These are phyloP conservation scores for Anastrepha ludens DNA, from an alignment of 1,140 invertebrate species.

Conservation along the genomic window DNA sequence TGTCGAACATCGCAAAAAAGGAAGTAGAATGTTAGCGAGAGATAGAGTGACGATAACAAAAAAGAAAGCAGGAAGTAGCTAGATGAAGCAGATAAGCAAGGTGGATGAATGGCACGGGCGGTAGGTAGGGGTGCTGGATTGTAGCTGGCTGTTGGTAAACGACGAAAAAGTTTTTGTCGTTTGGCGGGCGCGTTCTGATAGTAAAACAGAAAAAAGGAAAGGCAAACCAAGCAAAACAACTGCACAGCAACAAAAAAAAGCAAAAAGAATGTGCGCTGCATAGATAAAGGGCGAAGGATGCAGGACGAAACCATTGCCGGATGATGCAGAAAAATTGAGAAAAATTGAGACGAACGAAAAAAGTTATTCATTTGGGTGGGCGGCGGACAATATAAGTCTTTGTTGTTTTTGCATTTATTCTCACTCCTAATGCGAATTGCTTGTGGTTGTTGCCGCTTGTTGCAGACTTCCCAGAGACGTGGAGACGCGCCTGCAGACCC, in stretches of 20 bases:
- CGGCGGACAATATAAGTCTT: background rate
- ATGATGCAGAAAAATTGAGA: conserved; percentile 30
- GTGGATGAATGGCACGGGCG: background rate
- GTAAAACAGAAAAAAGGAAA: background rate
- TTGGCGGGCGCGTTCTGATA: background rate
- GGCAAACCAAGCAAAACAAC: background rate
- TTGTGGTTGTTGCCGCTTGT: background rate
- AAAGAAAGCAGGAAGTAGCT: background rate
- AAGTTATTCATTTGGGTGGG: conserved; percentile 40
- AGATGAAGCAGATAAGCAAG: background rate
- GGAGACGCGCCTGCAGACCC: background rate
- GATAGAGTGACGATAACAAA: background rate
- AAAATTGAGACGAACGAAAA: conserved; percentile 53
- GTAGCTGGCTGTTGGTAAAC: background rate
- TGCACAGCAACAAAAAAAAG: background rate
- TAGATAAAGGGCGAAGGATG: background rate
- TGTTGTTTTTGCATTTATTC: conserved; percentile 52
- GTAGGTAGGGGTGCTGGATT: background rate
- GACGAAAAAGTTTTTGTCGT: conserved; percentile 42
- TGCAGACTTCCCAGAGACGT: background rate
- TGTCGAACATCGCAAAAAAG: background rate
- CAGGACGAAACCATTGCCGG: background rate
- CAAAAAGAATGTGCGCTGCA: background rate
- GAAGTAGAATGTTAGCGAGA: background rate
- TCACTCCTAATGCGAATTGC: background rate